Evolutionary conservation across 2,113 vertebrate species (phyloP), one percentile per base, ranked within the genome.

Genomic region (Microcebus griseorufus): DNA sequence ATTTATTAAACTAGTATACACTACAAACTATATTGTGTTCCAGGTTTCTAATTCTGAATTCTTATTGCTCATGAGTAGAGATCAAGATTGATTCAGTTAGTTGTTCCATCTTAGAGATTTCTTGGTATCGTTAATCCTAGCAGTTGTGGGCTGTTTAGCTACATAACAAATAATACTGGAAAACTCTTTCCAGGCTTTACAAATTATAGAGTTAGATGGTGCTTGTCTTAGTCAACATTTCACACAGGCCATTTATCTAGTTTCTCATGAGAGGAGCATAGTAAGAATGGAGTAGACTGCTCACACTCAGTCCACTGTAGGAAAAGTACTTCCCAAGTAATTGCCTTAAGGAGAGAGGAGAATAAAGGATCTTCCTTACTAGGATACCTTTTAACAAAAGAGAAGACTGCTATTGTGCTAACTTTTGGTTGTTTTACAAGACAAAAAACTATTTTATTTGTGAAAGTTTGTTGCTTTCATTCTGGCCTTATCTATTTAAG

Each of bases 1-100:
- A 83, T 67, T 85, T 93, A 70, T 81, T 72, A 81, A 90, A 64
- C 23, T 65, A 5, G 12, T 79, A 64, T 69, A 60, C 89, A 9
- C 9, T 64, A 22, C 25, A 92, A 79, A 58, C 42, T 90, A 12
- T 58, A 73, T 48, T 80, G 58, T 89, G 22, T 92, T 89, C 39
- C 9, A 89, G 53, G 81, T 55, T 93, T 58, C 10, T 45, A 67
- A 93, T 81, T 96, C 34, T 90, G 48, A 92, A 88, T 65, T 97
- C n/a, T 90, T 69, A 5, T 34, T 60, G 18, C 39, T 95, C 9
- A 34, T 85, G 72, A 72, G 62, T 84, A 94, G 93, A 85, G 34
- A 62, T 76, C 65, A 69, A 42, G 58, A 37, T 78, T 90, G 76
- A 84, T 65, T 42, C 18, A 39, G 5, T 62, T 79, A 23, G 18